Evolutionary conservation across 2,797 vertebrate genomes (phyloP).

Genomic region (Myotis myotis): DNA sequence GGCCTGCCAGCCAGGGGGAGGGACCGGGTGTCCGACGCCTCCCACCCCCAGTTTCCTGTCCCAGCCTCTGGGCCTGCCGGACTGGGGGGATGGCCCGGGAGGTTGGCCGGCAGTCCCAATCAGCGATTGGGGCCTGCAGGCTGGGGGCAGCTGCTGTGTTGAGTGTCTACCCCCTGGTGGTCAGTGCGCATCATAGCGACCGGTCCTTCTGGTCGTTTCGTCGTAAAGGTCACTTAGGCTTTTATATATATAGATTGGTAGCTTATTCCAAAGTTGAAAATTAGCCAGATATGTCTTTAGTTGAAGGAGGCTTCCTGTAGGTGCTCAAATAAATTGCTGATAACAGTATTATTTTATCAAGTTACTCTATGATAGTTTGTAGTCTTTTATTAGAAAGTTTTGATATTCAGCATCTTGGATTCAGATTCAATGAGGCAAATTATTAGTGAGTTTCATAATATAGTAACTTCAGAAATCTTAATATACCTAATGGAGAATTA

Average conservation of each 20-base stretch:
- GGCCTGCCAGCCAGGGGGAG: no score
- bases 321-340: neutral
- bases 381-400: conserved; percentile 18
- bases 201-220: rapidly evolving
- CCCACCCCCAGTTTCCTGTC: no score
- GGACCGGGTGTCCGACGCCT: no score
- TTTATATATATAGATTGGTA: no score
- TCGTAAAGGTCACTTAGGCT: no score
- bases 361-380: neutral
- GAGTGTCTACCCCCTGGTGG: no score
- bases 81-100: no score
- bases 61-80: no score
- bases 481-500: neutral
- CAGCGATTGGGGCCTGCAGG: no score
- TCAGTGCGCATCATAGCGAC: no score
- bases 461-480: neutral
- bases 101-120: no score
- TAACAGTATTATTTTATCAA: conserved; percentile 17
- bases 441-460: conserved; percentile 1
- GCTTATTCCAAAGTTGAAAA: neutral
- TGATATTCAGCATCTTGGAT: neutral
- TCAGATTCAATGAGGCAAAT: conserved; percentile 24
- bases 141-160: no score
- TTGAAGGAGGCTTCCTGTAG: neutral
- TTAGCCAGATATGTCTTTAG: neutral